Evolutionary conservation across 2,888 invertebrate species (phyloP), one percentile per base, ranked within the genome.

Genomic region (Pachydiplax longipennis): DNA sequence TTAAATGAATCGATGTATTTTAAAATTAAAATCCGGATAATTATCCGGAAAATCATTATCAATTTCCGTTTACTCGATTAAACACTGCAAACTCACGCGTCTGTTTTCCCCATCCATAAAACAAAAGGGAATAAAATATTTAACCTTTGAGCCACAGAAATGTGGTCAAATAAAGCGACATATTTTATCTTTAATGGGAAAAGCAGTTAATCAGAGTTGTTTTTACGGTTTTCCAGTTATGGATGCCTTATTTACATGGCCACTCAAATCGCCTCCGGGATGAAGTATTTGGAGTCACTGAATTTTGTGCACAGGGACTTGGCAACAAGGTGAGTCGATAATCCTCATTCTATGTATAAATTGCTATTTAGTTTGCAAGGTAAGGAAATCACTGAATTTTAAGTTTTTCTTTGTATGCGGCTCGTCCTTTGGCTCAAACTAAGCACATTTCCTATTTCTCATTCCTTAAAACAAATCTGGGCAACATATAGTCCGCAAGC

Each of bases 251-350:
- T 98, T 93, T 97, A 97, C 95, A 97, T 98, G 96, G 97, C 97
- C 92, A 96, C 97, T 92, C 97, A 98, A 95, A 96, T 98, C 94
- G 97, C 98, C 92, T 97, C 97, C 91, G 98, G 98, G 92, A 98
- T 98, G 97, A 97, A 98, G 94, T 97, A 98, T 94, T 95, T 98
- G 94, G 98, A 98, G 94, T 96, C 96, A 92, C 95, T 97, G 94
- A 96, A 97, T 94, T 97, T 97, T 94, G 96, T 98, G 92, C 98
- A 98, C 95, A 96, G 97, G 93, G 98, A 98, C 95, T 95, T 98
- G 93, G 97, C 98, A 92, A 96, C 98, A 92, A 96, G 97, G 96
- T 96, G 95, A 95, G 94, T 93, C 80, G 91, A 12, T 8, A 22
- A 13, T 73, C 31, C 2, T 22, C n/a, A 22, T 65, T 65, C 8